Base-by-base conservation (phyloP, 1,140 invertebrate genomes). In the Popillia japonica region DNA sequence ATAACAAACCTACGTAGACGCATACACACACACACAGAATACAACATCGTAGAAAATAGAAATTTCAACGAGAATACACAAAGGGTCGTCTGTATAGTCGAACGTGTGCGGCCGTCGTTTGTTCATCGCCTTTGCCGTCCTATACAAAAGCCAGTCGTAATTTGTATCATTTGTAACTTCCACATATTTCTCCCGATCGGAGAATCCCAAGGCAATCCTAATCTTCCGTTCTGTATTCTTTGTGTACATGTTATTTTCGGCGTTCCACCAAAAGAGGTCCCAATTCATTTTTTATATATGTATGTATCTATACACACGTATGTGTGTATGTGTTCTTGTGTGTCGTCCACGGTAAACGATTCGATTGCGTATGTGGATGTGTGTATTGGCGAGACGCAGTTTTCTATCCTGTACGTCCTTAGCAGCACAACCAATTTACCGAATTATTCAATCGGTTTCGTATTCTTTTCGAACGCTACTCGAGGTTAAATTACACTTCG, bases 181-280 rank as follows among this genome's bases (percentile, higher is more conserved):
- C 27, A 27, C 27, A 34, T 34, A 34, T 34, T 8, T n/a, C n/a
- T 0, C 9, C 23, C 8, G 59, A 17, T 64, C 64, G 64, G 2
- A 9, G 64, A n/a, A n/a, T 68, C 64, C 64, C 64, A 27, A 23
- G 7, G 64, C 64, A 20, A 20, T n/a, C n/a, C n/a, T 68, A 68
- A 68, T 68, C 64, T 68, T 34, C 64, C 27, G 27, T 68, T 68
- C 64, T 68, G 7, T 17, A 27, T 68, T 22, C 64, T 23, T 68
- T 27, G 44, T 48, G 44, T 48, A 48, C 4, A 48, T 48, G 11
- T 48, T 48, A 11, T 48, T 48, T 48, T 3, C 44, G 11, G 3
- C 44, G 0, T 48, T 4, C 44, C n/a, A 3, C 44, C 11, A 11
- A 48, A 48, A 48, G 3, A 48, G 44, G 11, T 48, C 44, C 11